A percentile compares a stretch with the other conserved stretches of the same genome.
Conservation (phyloP, 2,888 invertebrate species). For the Clitarchus hookeri region DNA sequence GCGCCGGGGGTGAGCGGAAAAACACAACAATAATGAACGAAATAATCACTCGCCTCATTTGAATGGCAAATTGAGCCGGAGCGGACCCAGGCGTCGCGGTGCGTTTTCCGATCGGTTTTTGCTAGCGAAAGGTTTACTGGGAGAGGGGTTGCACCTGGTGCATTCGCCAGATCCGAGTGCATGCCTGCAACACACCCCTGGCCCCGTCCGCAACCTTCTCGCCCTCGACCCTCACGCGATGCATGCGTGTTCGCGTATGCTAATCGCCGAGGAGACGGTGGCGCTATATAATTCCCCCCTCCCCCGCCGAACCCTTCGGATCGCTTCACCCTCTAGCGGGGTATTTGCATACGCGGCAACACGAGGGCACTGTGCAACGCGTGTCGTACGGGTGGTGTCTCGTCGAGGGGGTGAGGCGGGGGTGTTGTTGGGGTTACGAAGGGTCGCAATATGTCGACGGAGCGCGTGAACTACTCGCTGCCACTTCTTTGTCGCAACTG, state of each 20-base stretch:
- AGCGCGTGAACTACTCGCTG: too few species aligned
- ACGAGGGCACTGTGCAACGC: not conserved
- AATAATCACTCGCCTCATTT: not conserved
- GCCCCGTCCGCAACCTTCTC: not conserved
- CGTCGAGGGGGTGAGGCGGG: not conserved
- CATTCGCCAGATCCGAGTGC: too few species aligned
- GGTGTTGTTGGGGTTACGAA: too few species aligned
- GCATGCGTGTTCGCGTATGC: not conserved
- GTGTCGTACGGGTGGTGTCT: not conserved
- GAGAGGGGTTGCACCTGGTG: too few species aligned
- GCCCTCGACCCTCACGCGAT: not conserved
- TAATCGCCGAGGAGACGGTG: not conserved
- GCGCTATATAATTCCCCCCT: not conserved
- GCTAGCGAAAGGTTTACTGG: too few species aligned
- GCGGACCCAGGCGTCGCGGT: too few species aligned
- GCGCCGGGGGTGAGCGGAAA: too few species aligned
- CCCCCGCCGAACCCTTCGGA: not conserved
- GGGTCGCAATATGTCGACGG: not conserved
- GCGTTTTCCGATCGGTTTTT: too few species aligned
- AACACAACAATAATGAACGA: too few species aligned
- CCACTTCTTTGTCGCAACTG: too few species aligned
- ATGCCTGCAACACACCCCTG: too few species aligned
- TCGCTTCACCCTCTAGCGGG: not conserved
- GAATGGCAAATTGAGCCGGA: not conserved
- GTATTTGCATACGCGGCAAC: not conserved